Percentiles rank a stretch among this genome's conserved stretches.
Conservation (phyloP, 2,797 vertebrate species). For the Aselliscus stoliczkanus region DNA sequence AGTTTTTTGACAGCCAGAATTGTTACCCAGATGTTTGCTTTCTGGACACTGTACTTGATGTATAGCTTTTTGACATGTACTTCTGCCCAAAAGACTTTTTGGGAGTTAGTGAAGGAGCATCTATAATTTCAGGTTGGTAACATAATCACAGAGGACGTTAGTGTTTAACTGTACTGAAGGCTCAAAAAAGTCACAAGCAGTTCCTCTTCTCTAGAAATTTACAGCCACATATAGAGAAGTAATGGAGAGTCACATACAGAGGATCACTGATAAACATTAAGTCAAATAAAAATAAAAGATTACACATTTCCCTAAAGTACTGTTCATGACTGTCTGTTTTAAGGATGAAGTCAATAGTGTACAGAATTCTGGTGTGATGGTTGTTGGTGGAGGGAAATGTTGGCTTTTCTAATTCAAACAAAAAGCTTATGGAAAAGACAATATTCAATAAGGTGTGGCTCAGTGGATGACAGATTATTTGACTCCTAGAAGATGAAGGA, state of each 20-base stretch:
- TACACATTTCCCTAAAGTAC: background rate
- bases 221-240: background rate
- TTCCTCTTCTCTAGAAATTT: background rate
- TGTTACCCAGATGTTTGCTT: background rate
- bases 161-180: background rate
- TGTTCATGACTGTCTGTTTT: background rate
- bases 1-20: background rate
- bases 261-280: background rate
- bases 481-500: background rate
- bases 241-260: background rate
- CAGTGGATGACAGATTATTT: background rate
- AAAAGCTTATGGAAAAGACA: background rate
- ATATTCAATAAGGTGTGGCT: background rate
- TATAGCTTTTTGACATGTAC: background rate
- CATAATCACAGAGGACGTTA: background rate
- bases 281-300: background rate
- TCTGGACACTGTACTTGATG: background rate
- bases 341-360: background rate
- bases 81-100: background rate
- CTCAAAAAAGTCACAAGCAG: background rate
- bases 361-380: background rate
- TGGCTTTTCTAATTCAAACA: background rate
- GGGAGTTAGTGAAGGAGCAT: background rate
- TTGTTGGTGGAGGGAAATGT: no score
- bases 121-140: background rate